Conservation (phyloP, 2,888 invertebrate genomes). For the Perizoma affinitatum region DNA sequence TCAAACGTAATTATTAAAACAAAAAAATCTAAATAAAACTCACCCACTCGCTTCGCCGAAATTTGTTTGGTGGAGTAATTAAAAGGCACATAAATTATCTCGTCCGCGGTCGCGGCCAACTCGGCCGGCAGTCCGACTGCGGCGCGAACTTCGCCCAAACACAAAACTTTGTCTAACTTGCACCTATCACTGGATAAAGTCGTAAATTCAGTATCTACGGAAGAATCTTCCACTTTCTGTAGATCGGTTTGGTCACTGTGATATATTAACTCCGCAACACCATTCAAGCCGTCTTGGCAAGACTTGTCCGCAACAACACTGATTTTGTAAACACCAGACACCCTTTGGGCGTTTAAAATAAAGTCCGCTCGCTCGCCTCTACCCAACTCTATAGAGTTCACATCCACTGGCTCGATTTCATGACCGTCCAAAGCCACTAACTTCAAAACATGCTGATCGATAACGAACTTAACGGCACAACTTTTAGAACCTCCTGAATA, state of each 20-base stretch:
- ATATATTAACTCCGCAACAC: conserved; percentile 81
- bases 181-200: conserved; percentile 76
- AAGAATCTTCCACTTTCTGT: conserved; percentile 60
- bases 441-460: conserved; percentile 86
- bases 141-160: conserved; percentile 84
- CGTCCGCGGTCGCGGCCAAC: conserved; percentile 75
- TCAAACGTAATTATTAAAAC: conserved; percentile 11
- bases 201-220: conserved; percentile 63
- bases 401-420: conserved; percentile 83
- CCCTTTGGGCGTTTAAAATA: conserved; percentile 86
- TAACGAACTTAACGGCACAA: conserved; percentile 87
- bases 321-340: conserved; percentile 85
- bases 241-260: conserved; percentile 56
- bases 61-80: conserved; percentile 83
- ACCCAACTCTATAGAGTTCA: conserved; percentile 82
- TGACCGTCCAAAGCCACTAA: conserved; percentile 89
- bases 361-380: conserved; percentile 92
- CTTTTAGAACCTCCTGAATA: conserved; percentile 87
- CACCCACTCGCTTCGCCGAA: conserved; percentile 75
- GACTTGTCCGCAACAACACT: conserved; percentile 78
- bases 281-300: conserved; percentile 77
- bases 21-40: conserved; percentile 41
- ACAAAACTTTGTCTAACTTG: conserved; percentile 74
- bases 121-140: conserved; percentile 78
- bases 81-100: conserved; percentile 87